A percentile compares a stretch with the other conserved stretches of the same genome.
Evolutionary conservation across 2,797 vertebrate species (phyloP).

Genomic region (Pipistrellus kuhlii): DNA sequence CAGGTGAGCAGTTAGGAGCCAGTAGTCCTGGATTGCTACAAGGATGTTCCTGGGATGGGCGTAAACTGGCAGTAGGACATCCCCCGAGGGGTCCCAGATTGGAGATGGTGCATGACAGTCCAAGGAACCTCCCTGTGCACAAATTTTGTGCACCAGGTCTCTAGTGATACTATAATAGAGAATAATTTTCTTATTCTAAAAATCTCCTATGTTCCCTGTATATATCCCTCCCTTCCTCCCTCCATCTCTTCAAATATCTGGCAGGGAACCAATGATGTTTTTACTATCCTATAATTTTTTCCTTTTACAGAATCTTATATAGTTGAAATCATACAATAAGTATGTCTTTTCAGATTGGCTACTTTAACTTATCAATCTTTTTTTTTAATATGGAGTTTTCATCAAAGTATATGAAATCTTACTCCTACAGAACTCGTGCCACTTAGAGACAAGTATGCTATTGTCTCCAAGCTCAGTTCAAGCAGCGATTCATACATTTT

Average conservation of each 20-base stretch:
- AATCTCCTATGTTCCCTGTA: neutral
- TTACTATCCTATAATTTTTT: neutral
- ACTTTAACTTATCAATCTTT: neutral
- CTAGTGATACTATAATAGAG: neutral
- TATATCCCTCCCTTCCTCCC: neutral
- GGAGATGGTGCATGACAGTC: no score
- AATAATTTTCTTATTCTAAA: neutral
- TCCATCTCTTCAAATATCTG: neutral
- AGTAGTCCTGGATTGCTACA: no score
- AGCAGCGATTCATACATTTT: neutral
- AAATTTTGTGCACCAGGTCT: no score
- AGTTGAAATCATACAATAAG: neutral
- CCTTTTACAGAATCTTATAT: neutral
- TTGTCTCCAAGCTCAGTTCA: neutral
- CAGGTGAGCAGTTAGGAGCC: no score
- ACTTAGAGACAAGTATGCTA: neutral
- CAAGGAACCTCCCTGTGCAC: no score
- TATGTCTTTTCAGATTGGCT: neutral
- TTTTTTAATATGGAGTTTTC: neutral
- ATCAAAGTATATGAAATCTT: neutral
- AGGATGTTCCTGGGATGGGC: no score
- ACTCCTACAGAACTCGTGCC: neutral
- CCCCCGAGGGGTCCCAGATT: no score
- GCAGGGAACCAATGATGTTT: neutral
- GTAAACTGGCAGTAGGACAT: no score